These are phyloP conservation scores for Tragelaphus eurycerus DNA, from an alignment of 2,797 vertebrate species.

Conservation along the genomic window DNA sequence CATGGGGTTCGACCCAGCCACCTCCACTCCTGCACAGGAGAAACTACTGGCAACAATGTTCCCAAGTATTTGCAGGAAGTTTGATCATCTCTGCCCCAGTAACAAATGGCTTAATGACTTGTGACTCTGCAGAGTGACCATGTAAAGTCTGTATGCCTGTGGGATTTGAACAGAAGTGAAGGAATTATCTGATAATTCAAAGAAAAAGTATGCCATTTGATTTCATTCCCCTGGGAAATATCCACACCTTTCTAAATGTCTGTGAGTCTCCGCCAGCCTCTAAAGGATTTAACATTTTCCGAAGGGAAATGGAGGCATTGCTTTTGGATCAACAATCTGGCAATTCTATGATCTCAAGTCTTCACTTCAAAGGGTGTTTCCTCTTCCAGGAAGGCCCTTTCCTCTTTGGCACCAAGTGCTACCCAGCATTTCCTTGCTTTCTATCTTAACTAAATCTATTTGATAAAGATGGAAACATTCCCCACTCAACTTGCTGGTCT, in stretches of 20 bases:
- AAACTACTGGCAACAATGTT: neutral
- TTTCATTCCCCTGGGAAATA: neutral
- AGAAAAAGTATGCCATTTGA: neutral
- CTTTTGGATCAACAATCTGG: accelerated
- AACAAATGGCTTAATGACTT: accelerated
- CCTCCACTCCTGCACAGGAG: neutral
- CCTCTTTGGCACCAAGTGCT: accelerated
- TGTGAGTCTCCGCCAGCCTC: neutral
- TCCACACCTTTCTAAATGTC: neutral
- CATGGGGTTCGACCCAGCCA: accelerated
- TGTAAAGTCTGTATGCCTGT: accelerated
- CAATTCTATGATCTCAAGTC: neutral
- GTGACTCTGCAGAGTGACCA: too few species aligned
- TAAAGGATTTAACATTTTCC: neutral
- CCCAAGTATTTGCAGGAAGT: neutral
- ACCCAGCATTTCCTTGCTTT: accelerated
- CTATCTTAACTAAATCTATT: accelerated
- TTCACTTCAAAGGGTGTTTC: neutral
- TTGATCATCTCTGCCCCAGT: too few species aligned
- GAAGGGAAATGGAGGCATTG: neutral
- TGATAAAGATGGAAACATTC: neutral
- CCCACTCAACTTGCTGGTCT: too few species aligned
- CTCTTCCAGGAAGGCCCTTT: too few species aligned
- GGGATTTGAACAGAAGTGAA: neutral
- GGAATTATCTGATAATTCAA: neutral